Evolutionary conservation across 2,888 invertebrate genomes (phyloP), one percentile per base, ranked within the genome.

Genomic region (Liposcelis brunnea): DNA sequence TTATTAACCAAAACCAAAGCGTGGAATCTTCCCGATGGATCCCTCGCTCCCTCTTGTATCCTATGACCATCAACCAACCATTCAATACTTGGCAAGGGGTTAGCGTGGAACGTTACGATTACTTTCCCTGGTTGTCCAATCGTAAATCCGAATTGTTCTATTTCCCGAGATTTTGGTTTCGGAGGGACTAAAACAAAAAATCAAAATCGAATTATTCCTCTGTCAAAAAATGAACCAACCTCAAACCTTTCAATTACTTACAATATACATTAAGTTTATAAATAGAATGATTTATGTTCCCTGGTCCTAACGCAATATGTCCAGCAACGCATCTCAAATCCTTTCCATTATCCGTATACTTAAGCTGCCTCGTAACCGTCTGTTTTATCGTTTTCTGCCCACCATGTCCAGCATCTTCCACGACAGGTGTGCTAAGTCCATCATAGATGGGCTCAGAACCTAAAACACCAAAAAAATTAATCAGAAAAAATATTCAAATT

Each of bases 111-210:
- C 1, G 77, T 77, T n/a, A 85, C 73, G 51, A 76, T 77, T 44
- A 86, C 73, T 2, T 71, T 66, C 1, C 80, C 84, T n/a, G 74
- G 71, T 34, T 72, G 70, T 3, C 80, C 80, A 50, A 84, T 64
- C 49, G 77, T 77, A 48, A 80, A 73, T 0, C 83, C 85, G 58
- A 83, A 84, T 47, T 77, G 75, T 31, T 77, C 75, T 48, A 74
- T 70, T 0, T 67, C 62, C 10, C 74, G 68, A 1, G 70, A 68
- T 26, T 67, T 65, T 21, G 68, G 66, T 37, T 74, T 69, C 1
- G 83, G 83, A 1, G 74, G 67, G 61, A 77, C 84, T 83, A 61
- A 2, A 53, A 56, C 50, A 11, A 12, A 8, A 32, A 8, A n/a
- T 12, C 19, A 34, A 26, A 40, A 14, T n/a, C n/a, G n/a, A n/a